These are phyloP conservation scores for Rhinopomastus cyanomelas DNA, from an alignment of 2,113 vertebrate species.

Conservation along the genomic window DNA sequence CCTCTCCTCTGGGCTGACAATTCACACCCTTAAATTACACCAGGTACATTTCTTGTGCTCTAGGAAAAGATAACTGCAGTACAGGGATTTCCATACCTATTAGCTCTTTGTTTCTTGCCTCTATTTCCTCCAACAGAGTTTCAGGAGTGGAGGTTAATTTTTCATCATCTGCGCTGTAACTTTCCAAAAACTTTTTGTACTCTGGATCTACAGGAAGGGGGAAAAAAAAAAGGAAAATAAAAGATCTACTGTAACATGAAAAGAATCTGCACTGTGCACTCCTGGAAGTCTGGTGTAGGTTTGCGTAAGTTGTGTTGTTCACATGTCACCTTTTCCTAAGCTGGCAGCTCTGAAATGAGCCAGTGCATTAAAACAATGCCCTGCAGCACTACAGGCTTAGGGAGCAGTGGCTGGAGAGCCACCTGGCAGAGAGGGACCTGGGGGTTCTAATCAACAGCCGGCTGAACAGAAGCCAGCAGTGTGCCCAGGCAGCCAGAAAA, in stretches of 20 bases:
- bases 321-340: not conserved
- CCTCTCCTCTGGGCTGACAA: not conserved
- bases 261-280: not conserved
- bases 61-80: not conserved
- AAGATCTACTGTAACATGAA: not conserved
- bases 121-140: slow-evolving; percentile 95
- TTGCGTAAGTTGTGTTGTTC: not conserved
- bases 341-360: not conserved
- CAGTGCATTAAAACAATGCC: not conserved
- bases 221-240: accelerated
- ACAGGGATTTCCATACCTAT: slow-evolving; percentile 79
- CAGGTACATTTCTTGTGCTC: not conserved
- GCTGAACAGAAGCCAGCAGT: too few relatives aligned
- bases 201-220: slow-evolving; percentile 82
- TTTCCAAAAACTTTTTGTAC: slow-evolving; percentile 95
- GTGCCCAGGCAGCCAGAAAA: too few relatives aligned
- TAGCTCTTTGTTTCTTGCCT: slow-evolving; percentile 95
- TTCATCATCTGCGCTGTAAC: slow-evolving; percentile 92
- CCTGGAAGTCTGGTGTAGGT: not conserved
- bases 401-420: too few relatives aligned
- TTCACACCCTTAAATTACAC: not conserved
- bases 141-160: slow-evolving; percentile 94
- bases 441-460: too few relatives aligned
- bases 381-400: too few relatives aligned
- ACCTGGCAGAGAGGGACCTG: too few relatives aligned